Conservation (phyloP, 2,797 vertebrate genomes). For the Mormyrus proboscirostris region DNA sequence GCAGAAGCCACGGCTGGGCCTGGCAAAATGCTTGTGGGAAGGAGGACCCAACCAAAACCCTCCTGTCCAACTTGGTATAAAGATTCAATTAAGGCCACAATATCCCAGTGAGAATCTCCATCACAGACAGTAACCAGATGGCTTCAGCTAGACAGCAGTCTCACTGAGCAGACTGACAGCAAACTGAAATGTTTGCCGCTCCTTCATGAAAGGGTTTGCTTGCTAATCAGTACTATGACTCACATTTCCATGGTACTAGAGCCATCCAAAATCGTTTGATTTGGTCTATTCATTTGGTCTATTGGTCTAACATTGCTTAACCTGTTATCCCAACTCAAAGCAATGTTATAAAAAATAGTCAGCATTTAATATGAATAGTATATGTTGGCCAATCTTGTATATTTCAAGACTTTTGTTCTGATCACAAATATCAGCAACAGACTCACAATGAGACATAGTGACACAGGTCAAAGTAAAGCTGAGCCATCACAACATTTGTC, state of each 20-base stretch:
- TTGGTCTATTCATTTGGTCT: neutral
- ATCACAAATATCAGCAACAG: neutral
- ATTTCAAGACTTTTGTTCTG: neutral
- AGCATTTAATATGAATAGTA: neutral
- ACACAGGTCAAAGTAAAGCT: neutral
- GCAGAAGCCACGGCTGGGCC: neutral
- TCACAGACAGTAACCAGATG: conserved; percentile 7
- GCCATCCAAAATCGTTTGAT: neutral
- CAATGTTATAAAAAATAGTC: neutral
- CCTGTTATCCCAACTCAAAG: neutral
- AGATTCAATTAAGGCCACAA: conserved; percentile 5
- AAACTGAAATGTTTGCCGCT: neutral
- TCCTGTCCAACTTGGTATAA: neutral
- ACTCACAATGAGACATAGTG: neutral
- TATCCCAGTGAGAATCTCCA: neutral
- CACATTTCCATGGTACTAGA: neutral
- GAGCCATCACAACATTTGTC: neutral
- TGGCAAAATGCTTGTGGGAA: neutral
- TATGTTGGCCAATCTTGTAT: neutral
- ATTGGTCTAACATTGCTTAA: neutral
- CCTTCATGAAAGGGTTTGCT: neutral
- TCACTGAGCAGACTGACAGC: neutral
- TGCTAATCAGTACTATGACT: neutral
- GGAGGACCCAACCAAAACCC: neutral
- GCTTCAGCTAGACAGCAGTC: neutral